Conservation (phyloP, 30 jellyfish, hydroid and myxozoan genomes). For the Aurelia coerulea region DNA sequence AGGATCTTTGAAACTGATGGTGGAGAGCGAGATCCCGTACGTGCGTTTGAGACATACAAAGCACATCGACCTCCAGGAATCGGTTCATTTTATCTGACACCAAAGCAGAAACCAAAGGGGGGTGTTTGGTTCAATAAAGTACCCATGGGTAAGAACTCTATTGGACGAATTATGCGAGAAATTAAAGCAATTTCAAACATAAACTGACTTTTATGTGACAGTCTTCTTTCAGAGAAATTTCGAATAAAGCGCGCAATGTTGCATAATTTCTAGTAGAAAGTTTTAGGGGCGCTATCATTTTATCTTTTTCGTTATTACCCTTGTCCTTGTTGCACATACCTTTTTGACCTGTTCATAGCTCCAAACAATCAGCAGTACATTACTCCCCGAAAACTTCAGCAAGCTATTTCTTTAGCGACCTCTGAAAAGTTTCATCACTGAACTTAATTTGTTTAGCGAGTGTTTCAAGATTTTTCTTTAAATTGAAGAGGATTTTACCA, state of each 20-base stretch:
- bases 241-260: not conserved
- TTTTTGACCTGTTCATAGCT: no score
- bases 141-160: conserved; percentile 99
- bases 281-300: no score
- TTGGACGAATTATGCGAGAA: conserved; percentile 98
- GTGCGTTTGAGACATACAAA: conserved; percentile 93
- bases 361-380: no score
- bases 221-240: not conserved
- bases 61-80: conserved; percentile 96
- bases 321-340: no score
- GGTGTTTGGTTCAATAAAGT: conserved; percentile 96
- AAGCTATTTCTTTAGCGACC: no score
- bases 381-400: no score
- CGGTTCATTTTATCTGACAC: conserved; percentile 96
- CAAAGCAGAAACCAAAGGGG: conserved; percentile 95
- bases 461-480: no score
- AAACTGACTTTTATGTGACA: conserved; percentile 22
- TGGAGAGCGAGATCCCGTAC: conserved; percentile 93
- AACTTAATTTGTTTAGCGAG: no score
- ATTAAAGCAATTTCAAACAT: conserved; percentile 94
- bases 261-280: no score
- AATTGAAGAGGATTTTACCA: no score
- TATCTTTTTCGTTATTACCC: no score
- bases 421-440: no score
- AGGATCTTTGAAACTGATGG: conserved; percentile 94